phyloP scores from a whole-genome alignment of 2,113 vertebrate species.

The Eulemur macaco region DNA sequence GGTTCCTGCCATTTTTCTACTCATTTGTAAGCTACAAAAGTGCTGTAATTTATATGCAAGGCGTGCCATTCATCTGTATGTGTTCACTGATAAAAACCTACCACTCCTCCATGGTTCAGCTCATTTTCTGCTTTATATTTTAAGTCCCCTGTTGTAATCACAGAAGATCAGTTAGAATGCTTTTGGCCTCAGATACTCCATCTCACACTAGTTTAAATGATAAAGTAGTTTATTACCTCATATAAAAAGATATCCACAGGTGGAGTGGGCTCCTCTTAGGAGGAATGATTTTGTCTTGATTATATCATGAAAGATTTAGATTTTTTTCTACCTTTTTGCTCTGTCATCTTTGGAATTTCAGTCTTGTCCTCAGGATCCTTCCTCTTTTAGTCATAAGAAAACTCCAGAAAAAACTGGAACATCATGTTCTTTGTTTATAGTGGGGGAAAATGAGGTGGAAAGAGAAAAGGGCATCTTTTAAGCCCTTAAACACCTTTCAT shows the following conservation, averaged over 20 bases:
- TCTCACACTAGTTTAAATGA: background rate
- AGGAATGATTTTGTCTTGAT: background rate
- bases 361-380: background rate
- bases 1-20: background rate
- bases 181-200: background rate
- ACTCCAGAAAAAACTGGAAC: background rate
- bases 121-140: slow-evolving; percentile 4
- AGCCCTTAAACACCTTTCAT: background rate
- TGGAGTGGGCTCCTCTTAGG: background rate
- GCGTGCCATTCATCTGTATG: background rate
- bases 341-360: background rate
- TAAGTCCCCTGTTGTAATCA: background rate
- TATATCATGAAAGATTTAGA: background rate
- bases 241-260: background rate
- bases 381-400: background rate
- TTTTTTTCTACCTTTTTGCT: background rate
- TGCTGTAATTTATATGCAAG: background rate
- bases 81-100: background rate
- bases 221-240: background rate
- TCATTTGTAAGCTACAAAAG: background rate
- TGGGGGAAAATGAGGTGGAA: background rate
- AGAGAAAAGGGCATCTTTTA: background rate
- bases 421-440: background rate
- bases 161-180: background rate
- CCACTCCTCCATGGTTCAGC: background rate